phyloP scores from a whole-genome alignment of 2,113 vertebrate species.

The Sporophila hypoxantha region DNA sequence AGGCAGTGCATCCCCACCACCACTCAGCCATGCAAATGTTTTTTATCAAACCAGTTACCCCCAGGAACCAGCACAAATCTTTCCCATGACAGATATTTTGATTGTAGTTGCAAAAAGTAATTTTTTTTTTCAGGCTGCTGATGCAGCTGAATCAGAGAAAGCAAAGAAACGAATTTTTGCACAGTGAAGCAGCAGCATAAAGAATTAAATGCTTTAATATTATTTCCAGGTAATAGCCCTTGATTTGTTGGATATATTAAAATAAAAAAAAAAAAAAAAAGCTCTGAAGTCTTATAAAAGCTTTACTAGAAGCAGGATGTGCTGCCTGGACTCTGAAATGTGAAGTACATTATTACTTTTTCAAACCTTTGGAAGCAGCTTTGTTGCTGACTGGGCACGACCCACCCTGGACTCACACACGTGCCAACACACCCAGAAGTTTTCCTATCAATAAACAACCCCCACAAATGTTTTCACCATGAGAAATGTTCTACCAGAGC shows the following conservation, averaged over 20 bases:
- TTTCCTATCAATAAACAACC: slow-evolving; percentile 26
- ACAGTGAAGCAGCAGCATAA: background rate
- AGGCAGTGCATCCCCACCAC: background rate
- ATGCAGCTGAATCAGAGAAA: background rate
- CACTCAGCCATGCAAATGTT: background rate
- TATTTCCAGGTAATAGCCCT: slow-evolving; percentile 29
- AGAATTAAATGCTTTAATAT: background rate
- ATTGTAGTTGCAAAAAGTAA: background rate
- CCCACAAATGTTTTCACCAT: slow-evolving; percentile 26
- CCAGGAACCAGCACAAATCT: background rate
- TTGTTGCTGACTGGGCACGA: background rate
- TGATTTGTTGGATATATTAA: background rate
- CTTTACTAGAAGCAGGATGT: background rate
- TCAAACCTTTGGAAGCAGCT: slow-evolving; percentile 26
- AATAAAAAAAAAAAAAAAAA: background rate
- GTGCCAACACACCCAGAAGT: background rate
- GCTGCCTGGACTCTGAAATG: background rate
- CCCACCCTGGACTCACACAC: background rate
- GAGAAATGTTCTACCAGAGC: background rate
- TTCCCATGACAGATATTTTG: background rate
- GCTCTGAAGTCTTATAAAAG: slow-evolving; percentile 15
- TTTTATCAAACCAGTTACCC: background rate
- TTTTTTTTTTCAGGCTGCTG: background rate
- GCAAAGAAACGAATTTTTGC: background rate
- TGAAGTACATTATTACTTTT: background rate